These are phyloP conservation scores for Chymomyza fuscimana DNA, from an alignment of 2,888 invertebrate species.

Conservation along the genomic window DNA sequence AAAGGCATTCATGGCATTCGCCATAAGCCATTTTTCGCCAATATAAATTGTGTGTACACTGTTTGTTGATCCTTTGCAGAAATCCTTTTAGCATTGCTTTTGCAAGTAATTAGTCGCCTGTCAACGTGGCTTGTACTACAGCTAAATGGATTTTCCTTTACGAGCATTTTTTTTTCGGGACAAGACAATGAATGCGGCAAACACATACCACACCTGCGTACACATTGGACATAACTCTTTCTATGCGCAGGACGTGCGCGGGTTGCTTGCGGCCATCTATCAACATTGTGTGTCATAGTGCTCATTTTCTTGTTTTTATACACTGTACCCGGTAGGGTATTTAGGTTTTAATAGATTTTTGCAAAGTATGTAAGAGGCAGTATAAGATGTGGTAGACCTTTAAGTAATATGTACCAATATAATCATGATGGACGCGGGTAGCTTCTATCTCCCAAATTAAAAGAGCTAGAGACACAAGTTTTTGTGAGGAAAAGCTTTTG, in stretches of 20 bases:
- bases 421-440: too few species aligned
- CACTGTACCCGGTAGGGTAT: not conserved
- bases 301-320: not conserved
- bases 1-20: not conserved
- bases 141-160: slow-evolving; percentile 48
- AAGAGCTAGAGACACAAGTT: too few species aligned
- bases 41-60: slow-evolving; percentile 39
- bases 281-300: slow-evolving; percentile 14
- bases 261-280: slow-evolving; percentile 43
- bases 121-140: slow-evolving; percentile 54
- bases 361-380: too few species aligned
- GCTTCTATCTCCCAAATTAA: too few species aligned
- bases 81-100: slow-evolving; percentile 58
- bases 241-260: slow-evolving; percentile 9
- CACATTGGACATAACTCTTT: slow-evolving; percentile 7
- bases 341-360: too few species aligned
- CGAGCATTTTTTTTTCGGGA: slow-evolving; percentile 12
- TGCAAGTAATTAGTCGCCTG: slow-evolving; percentile 68
- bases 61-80: slow-evolving; percentile 24
- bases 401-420: too few species aligned
- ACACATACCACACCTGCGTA: slow-evolving; percentile 15
- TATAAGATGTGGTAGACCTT: too few species aligned
- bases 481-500: too few species aligned
- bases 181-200: not conserved
- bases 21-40: slow-evolving; percentile 27